Evolutionary conservation across 1,140 invertebrate genomes (phyloP).

Genomic region (Cherax destructor): DNA sequence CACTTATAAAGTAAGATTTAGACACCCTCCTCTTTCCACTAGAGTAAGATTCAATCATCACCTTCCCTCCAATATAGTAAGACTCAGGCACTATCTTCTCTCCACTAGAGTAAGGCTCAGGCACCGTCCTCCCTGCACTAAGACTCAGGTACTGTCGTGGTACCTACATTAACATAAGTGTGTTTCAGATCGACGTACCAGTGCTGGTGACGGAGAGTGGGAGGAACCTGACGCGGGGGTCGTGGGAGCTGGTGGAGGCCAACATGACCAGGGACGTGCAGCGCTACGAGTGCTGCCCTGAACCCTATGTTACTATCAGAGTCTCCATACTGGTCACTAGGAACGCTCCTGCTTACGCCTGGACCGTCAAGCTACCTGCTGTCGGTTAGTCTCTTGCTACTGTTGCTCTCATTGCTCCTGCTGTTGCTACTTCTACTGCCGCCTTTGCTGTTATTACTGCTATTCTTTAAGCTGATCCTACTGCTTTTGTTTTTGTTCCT

Average conservation of each 20-base stretch:
- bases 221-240: not conserved
- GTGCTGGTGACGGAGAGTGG: not conserved
- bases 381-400: not conserved
- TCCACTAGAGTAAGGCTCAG: too few relatives aligned
- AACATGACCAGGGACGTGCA: not conserved
- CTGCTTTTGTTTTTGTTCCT: too few relatives aligned
- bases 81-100: too few relatives aligned
- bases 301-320: not conserved
- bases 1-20: too few relatives aligned
- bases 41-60: too few relatives aligned
- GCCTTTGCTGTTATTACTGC: too few relatives aligned
- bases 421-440: too few relatives aligned
- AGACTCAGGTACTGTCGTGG: not conserved
- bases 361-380: slow-evolving; percentile 41
- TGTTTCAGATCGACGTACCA: not conserved
- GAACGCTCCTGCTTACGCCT: slow-evolving; percentile 18
- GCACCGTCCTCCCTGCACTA: not conserved
- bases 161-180: too few relatives aligned
- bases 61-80: too few relatives aligned
- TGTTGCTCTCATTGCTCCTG: not conserved
- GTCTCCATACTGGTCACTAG: not conserved
- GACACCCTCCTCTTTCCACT: too few relatives aligned
- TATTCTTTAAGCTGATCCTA: too few relatives aligned
- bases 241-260: not conserved
- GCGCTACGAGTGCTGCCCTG: slow-evolving; percentile 12